Conservation (phyloP, 2,113 vertebrate genomes). For the Leucopternis melanops region DNA sequence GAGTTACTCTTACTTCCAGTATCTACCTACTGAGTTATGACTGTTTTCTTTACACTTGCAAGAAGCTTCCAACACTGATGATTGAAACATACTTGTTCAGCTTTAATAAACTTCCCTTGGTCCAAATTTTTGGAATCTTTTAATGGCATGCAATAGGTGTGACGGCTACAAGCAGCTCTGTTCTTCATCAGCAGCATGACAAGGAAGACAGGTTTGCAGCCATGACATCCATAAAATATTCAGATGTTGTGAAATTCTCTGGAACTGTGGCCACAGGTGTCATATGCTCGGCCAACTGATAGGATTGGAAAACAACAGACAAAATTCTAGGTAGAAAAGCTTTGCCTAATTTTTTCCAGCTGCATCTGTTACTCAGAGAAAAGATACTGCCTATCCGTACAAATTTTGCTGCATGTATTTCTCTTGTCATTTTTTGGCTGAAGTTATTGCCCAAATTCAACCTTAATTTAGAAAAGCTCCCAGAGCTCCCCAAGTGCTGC, state of each 20-base stretch:
- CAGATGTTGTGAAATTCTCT: not conserved
- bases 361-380: not conserved
- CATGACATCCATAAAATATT: not conserved
- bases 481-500: not conserved
- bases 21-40: not conserved
- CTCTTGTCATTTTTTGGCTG: not conserved
- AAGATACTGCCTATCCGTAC: not conserved
- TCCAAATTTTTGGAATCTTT: not conserved
- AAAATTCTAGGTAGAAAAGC: not conserved
- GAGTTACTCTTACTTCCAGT: not conserved
- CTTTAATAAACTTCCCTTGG: not conserved
- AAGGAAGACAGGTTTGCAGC: not conserved
- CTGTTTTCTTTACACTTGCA: not conserved
- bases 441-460: not conserved
- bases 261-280: not conserved
- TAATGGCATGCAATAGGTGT: not conserved
- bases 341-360: not conserved
- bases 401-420: not conserved
- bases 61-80: not conserved
- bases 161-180: not conserved
- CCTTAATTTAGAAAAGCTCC: not conserved
- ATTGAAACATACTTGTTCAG: not conserved
- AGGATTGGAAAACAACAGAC: not conserved
- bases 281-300: accelerated
- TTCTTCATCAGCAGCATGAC: not conserved